Evolutionary conservation across 2,888 invertebrate genomes (phyloP).

Genomic region (Incurvaria masculella): DNA sequence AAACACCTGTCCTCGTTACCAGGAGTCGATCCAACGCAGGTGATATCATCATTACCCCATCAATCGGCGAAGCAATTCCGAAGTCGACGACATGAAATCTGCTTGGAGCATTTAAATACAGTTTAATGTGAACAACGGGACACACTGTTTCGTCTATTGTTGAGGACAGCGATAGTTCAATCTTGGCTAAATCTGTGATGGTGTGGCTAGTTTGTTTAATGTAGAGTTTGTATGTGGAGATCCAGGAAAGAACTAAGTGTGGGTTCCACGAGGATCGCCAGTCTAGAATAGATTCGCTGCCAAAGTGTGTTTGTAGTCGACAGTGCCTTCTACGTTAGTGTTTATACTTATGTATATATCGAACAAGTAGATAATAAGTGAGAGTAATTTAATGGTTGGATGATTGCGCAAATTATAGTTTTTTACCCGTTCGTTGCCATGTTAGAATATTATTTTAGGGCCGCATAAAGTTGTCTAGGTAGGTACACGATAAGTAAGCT

Average conservation of each 20-base stretch:
- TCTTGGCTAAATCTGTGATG: slow-evolving; percentile 54
- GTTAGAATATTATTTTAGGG: slow-evolving; percentile 20
- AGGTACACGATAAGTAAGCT: no score
- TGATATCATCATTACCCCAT: slow-evolving; percentile 69
- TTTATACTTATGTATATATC: slow-evolving; percentile 38
- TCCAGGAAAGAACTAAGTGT: background rate
- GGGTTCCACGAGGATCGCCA: slow-evolving; percentile 22
- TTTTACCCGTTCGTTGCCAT: slow-evolving; percentile 56
- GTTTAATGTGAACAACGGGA: slow-evolving; percentile 45
- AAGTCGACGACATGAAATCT: slow-evolving; percentile 47
- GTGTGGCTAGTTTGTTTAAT: slow-evolving; percentile 15
- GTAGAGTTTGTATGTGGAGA: background rate
- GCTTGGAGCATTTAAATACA: slow-evolving; percentile 33
- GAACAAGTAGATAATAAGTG: background rate
- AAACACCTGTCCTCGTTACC: slow-evolving; percentile 78
- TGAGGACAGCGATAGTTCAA: slow-evolving; percentile 25
- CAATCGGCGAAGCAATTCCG: slow-evolving; percentile 33
- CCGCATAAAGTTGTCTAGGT: no score
- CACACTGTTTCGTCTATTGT: slow-evolving; percentile 18
- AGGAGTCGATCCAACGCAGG: slow-evolving; percentile 73
- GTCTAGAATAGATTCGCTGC: slow-evolving; percentile 44
- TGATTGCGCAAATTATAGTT: slow-evolving; percentile 49
- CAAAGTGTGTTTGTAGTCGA: slow-evolving; percentile 60
- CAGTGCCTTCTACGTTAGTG: slow-evolving; percentile 49
- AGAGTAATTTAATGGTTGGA: slow-evolving; percentile 37